A percentile compares a stretch with the other conserved stretches of the same genome.
Conservation (phyloP, 2,797 vertebrate species). For the Mareca penelope region DNA sequence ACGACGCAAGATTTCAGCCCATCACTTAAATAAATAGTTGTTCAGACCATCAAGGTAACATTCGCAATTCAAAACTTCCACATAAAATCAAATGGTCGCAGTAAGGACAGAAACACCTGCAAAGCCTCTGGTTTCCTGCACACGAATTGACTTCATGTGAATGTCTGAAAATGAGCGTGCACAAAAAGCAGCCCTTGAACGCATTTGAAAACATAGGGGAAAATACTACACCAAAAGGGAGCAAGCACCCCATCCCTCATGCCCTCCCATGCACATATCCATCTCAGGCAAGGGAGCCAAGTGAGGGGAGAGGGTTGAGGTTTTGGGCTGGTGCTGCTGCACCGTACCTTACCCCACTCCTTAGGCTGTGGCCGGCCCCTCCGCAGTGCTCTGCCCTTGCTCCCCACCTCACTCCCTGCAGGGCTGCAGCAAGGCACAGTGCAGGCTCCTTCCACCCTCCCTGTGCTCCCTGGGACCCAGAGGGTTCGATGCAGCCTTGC, state of each 20-base stretch:
- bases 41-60: background rate
- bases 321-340: background rate
- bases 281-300: background rate
- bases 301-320: background rate
- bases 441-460: background rate
- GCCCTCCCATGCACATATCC: rapidly evolving
- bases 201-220: background rate
- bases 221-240: background rate
- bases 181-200: background rate
- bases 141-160: background rate
- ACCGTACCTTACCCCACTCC: background rate
- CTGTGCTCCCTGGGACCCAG: rapidly evolving
- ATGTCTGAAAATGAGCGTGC: background rate
- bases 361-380: background rate
- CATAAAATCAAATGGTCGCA: background rate
- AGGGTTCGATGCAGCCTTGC: background rate
- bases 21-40: background rate
- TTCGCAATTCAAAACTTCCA: background rate
- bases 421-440: background rate
- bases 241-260: rapidly evolving
- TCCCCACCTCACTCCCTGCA: background rate
- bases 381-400: background rate
- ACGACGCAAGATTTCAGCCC: background rate
- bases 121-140: background rate
- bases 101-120: background rate